phyloP scores from a whole-genome alignment of 2,113 vertebrate genomes.

The Phalacrocorax aristotelis region DNA sequence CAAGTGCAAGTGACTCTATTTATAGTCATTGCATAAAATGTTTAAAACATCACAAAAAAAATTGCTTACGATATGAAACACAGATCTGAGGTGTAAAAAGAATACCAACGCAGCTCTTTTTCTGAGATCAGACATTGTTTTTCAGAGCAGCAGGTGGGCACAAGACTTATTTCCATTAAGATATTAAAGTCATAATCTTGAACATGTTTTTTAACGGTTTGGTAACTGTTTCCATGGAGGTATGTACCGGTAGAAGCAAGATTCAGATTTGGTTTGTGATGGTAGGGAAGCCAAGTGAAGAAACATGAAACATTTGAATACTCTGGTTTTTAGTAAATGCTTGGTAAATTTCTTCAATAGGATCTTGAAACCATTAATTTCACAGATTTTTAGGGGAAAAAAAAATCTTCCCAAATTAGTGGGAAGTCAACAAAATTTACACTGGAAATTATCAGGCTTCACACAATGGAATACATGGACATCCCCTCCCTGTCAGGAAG shows the following conservation, averaged over 20 bases:
- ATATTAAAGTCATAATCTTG: neutral
- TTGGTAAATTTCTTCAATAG: neutral
- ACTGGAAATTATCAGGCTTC: neutral
- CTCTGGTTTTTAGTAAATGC: neutral
- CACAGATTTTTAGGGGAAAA: neutral
- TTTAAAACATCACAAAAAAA: constrained; percentile 11
- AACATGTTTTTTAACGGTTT: neutral
- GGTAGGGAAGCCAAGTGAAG: neutral
- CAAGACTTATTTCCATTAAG: neutral
- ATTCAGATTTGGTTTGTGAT: neutral
- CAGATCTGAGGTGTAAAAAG: neutral
- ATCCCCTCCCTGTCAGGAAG: neutral
- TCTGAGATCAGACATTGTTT: neutral
- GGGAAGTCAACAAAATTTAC: neutral
- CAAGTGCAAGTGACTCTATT: constrained; percentile 3
- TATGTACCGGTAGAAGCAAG: neutral
- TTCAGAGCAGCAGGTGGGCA: neutral
- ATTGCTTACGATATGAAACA: neutral
- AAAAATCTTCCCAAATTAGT: neutral
- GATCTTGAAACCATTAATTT: neutral
- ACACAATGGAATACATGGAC: neutral
- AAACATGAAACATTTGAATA: neutral
- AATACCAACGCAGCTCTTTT: neutral
- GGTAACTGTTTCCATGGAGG: neutral
- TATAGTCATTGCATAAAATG: neutral